Percentiles rank a stretch among this genome's conserved stretches.
Evolutionary conservation across 2,113 vertebrate genomes (phyloP).

Genomic region (Puma concolor): DNA sequence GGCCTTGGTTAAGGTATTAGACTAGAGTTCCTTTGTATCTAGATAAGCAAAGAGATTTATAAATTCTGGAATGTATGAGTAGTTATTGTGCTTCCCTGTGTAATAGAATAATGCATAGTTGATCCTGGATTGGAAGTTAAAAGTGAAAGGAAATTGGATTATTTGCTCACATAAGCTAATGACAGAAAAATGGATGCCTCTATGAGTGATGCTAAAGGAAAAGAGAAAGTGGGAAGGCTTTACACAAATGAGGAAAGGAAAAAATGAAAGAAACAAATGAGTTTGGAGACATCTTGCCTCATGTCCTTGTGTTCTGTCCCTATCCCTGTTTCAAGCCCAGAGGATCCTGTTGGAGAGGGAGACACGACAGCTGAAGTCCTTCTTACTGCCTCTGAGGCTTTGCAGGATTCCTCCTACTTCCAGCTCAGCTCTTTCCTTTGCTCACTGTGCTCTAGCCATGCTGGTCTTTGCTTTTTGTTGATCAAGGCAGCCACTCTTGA

Average conservation of each 20-base stretch:
- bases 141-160: neutral
- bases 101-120: neutral
- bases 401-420: neutral
- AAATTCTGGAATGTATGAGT: neutral
- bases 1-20: neutral
- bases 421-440: neutral
- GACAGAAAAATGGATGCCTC: neutral
- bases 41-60: neutral
- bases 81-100: neutral
- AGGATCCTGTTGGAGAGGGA: neutral
- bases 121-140: neutral
- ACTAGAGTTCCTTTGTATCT: neutral
- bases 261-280: neutral
- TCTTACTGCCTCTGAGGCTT: fast-evolving
- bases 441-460: neutral
- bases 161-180: neutral
- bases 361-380: neutral
- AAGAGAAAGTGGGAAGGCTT: neutral
- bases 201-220: neutral
- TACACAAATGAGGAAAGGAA: neutral
- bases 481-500: neutral
- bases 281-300: neutral
- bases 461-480: neutral
- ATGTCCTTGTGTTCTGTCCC: fast-evolving
- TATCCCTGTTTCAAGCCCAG: neutral